phyloP scores from a whole-genome alignment of 2,113 vertebrate species.

The Onychostruthus taczanowskii region DNA sequence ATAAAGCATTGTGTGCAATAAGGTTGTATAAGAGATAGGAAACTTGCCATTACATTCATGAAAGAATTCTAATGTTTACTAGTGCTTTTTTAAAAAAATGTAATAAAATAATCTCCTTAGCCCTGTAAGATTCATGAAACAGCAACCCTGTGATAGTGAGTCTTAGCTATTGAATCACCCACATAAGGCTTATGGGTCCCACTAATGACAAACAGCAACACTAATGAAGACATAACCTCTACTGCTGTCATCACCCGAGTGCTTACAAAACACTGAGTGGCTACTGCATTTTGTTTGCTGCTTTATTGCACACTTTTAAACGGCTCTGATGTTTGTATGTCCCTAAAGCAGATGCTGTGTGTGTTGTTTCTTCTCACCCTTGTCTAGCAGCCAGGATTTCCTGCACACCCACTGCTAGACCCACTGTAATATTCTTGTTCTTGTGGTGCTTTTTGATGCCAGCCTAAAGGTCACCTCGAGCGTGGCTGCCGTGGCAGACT shows the following conservation, averaged over 20 bases:
- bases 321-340: neutral
- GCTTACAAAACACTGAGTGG: neutral
- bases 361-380: neutral
- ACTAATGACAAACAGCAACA: neutral
- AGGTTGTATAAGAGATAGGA: neutral
- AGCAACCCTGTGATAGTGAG: neutral
- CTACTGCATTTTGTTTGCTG: neutral
- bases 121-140: neutral
- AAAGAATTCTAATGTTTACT: neutral
- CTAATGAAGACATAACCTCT: neutral
- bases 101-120: neutral
- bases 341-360: slow-evolving; percentile 10
- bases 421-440: neutral
- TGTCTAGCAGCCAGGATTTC: slow-evolving; percentile 24
- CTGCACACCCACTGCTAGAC: slow-evolving; percentile 8
- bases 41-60: neutral
- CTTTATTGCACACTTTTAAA: neutral
- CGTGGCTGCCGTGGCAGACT: neutral
- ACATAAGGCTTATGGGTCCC: neutral
- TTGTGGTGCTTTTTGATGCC: neutral
- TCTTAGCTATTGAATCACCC: neutral
- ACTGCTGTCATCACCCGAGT: neutral
- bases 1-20: neutral
- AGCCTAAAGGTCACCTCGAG: slow-evolving; percentile 1
- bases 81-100: neutral